Base-by-base conservation (phyloP, 2,797 vertebrate species). In the Phoeniculus purpureus region DNA sequence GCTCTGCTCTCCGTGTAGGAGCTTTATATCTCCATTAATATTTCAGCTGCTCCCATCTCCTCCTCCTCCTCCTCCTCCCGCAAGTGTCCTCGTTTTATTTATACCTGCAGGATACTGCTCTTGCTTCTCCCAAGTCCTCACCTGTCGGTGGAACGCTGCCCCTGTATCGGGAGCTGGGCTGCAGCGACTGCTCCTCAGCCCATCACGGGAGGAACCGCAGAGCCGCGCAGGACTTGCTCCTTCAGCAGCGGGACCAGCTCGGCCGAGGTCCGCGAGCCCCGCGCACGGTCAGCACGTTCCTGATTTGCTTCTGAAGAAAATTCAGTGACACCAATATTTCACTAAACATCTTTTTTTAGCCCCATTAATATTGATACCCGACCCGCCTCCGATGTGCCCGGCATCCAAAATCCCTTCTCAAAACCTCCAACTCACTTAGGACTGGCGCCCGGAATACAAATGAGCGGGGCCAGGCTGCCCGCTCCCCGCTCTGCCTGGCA, bases 281-380 rank as follows among this genome's bases (percentile, higher is more conserved):
- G 14, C 4, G 54, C 37, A 12, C 12, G 37, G 37, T 12, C 37
- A 37, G 9, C 37, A 22, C 77, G 78, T 52, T 92, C 64, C 85
- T n/a, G 83, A 77, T 96, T 92, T 87, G 94, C 95, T 96, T 94
- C 95, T 10, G 93, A 95, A 91, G 94, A 94, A 96, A 97, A 97
- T 96, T 95, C 95, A 97, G n/a, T n/a, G n/a, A 96, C 54, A 97
- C 96, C 97, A 97, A 95, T 97, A 97, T 97, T 97, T 96, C 96
- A 87, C 97, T 97, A 98, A 97, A 95, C 97, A 97, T 96, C 96
- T 97, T 94, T 97, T 94, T 95, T 96, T 68, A 90, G 94, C 92
- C 83, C 94, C 91, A 97, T 97, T 97, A 97, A 97, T 97, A 97
- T 97, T 97, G 97, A 97, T 97, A 97, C 67, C 93, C 92, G 91